Conservation (phyloP, 1,140 invertebrate species). For the Trypoxylus dichotomus region DNA sequence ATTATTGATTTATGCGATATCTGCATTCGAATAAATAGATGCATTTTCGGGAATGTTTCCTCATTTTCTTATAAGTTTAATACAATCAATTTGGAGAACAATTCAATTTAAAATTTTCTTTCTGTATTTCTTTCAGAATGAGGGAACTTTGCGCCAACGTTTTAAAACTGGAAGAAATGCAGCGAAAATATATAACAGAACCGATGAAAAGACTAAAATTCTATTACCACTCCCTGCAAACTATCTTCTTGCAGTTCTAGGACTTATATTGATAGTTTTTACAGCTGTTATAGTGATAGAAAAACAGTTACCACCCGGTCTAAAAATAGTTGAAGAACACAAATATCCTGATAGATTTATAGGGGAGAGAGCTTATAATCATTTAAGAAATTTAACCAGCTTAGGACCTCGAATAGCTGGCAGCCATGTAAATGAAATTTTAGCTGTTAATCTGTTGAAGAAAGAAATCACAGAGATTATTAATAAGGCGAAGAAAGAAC, state of each 20-base stretch:
- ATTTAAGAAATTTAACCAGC: slow-evolving; percentile 57
- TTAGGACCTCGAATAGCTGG: slow-evolving; percentile 66
- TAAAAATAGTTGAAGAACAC: slow-evolving; percentile 53
- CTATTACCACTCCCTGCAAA: slow-evolving; percentile 45
- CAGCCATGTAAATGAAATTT: slow-evolving; percentile 68
- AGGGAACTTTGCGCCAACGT: slow-evolving; percentile 18
- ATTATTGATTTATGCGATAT: background rate
- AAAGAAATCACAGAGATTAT: slow-evolving; percentile 53
- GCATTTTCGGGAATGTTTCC: background rate
- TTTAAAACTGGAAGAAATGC: slow-evolving; percentile 12
- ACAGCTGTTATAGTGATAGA: slow-evolving; percentile 60
- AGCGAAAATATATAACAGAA: background rate
- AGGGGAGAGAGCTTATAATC: slow-evolving; percentile 62
- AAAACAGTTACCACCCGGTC: slow-evolving; percentile 57
- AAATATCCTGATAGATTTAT: slow-evolving; percentile 60
- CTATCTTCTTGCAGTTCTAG: slow-evolving; percentile 57
- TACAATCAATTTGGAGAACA: too few species aligned
- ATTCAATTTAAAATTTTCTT: slow-evolving; percentile 3
- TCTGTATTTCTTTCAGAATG: slow-evolving; percentile 21
- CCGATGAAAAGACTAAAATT: slow-evolving; percentile 21
- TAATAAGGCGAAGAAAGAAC: slow-evolving; percentile 54
- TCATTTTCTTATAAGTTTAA: background rate
- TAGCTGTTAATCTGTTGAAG: slow-evolving; percentile 51
- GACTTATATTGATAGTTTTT: slow-evolving; percentile 57
- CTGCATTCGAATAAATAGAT: background rate